Conservation (phyloP, 2,113 vertebrate species). For the Pachyramphus minor region DNA sequence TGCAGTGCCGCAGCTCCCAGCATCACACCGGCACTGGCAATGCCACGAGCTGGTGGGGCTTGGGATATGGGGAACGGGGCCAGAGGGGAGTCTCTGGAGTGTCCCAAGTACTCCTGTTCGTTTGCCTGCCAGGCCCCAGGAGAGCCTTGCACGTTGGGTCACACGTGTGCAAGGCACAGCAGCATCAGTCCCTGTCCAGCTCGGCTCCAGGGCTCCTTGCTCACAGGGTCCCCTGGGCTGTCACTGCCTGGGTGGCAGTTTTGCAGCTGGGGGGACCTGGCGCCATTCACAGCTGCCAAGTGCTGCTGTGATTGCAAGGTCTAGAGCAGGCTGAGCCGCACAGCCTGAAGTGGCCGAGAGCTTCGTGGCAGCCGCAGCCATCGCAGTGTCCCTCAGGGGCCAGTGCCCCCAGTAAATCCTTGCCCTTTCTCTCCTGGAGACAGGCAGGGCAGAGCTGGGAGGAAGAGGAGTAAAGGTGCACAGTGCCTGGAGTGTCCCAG, state of each 20-base stretch:
- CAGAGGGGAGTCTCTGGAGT: neutral
- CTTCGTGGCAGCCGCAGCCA: neutral
- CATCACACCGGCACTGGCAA: fast-evolving
- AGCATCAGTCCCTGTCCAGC: neutral
- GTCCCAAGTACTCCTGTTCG: fast-evolving
- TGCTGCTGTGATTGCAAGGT: neutral
- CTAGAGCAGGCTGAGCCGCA: neutral
- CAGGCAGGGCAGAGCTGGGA: neutral
- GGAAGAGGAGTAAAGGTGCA: neutral
- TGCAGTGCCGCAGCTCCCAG: neutral
- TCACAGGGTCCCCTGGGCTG: neutral
- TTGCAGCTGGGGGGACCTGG: neutral
- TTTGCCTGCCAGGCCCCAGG: neutral
- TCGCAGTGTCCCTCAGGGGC: neutral
- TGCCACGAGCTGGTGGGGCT: neutral
- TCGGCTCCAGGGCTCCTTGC: neutral
- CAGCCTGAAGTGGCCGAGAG: fast-evolving
- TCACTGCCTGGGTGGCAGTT: neutral
- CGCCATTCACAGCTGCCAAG: neutral
- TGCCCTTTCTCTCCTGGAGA: neutral
- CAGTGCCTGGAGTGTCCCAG: neutral
- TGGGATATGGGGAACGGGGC: fast-evolving
- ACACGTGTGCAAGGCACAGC: fast-evolving
- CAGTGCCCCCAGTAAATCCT: fast-evolving
- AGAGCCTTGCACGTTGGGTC: neutral